Evolutionary conservation across 2,113 vertebrate genomes (phyloP).

Genomic region (Phasianus colchicus): DNA sequence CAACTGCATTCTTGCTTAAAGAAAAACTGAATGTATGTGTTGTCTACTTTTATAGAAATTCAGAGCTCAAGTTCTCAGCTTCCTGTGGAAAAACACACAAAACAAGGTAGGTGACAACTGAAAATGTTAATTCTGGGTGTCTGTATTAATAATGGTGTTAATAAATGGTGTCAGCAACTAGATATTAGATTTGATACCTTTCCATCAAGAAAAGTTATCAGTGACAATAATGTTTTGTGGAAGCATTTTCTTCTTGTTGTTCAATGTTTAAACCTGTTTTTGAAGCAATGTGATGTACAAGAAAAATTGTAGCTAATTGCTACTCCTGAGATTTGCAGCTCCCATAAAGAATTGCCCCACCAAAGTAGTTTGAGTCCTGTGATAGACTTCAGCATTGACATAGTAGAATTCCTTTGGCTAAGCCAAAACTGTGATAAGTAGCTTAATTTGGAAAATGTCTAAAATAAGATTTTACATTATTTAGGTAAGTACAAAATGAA

Average conservation of each 20-base stretch:
- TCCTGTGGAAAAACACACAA: slow-evolving; percentile 90
- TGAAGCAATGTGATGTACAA: neutral
- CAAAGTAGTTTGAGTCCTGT: neutral
- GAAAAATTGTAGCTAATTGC: neutral
- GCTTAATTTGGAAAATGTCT: neutral
- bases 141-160: no score
- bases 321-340: neutral
- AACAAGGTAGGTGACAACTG: slow-evolving; percentile 79
- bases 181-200: neutral
- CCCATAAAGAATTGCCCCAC: neutral
- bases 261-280: neutral
- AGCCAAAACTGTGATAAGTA: neutral
- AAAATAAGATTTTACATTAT: neutral
- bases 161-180: neutral
- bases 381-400: neutral
- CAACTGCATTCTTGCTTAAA: neutral
- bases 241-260: neutral
- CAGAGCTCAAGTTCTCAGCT: slow-evolving; percentile 85
- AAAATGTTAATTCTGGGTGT: neutral
- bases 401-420: neutral
- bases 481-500: neutral
- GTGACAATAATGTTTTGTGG: neutral
- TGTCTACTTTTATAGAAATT: slow-evolving; percentile 83
- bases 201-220: neutral
- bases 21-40: neutral